phyloP scores from a whole-genome alignment of 2,113 vertebrate genomes.

The Thunnus maccoyii region DNA sequence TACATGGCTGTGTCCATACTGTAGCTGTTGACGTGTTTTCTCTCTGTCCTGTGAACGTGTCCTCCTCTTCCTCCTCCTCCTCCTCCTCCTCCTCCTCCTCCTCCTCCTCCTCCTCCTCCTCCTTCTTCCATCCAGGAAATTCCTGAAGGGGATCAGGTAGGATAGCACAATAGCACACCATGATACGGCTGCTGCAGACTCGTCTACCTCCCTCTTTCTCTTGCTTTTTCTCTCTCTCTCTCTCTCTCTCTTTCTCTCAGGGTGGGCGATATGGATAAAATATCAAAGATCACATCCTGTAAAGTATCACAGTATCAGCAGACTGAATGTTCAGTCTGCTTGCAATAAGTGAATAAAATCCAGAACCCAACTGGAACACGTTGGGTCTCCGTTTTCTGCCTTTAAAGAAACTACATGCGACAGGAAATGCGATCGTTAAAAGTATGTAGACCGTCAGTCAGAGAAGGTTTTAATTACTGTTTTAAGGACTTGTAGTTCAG shows the following conservation, averaged over 20 bases:
- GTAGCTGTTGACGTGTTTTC: constrained; percentile 98
- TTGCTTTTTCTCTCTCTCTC: constrained; percentile 20
- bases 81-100: constrained; percentile 57
- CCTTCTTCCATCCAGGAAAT: constrained; percentile 95
- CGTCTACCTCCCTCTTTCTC: constrained; percentile 77
- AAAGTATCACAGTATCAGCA: too few species aligned
- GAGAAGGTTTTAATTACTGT: not conserved
- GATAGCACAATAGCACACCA: constrained; percentile 83
- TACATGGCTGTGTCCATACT: constrained; percentile 84
- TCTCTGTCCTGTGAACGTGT: constrained; percentile 94
- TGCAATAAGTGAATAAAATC: too few species aligned
- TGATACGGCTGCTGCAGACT: constrained; percentile 86
- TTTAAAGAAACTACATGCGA: constrained; percentile 6
- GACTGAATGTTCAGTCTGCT: too few species aligned
- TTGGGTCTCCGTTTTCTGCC: not conserved
- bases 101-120: constrained; percentile 61
- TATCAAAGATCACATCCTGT: too few species aligned
- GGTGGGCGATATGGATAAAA: constrained; percentile 55
- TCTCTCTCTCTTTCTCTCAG: constrained; percentile 33
- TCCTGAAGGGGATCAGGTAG: constrained; percentile 99
- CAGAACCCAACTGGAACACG: not conserved
- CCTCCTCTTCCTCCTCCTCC: constrained; percentile 65
- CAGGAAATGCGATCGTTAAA: too few species aligned
- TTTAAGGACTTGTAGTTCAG: not conserved
- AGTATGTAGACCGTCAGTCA: too few species aligned